These are phyloP conservation scores for Ecdyonurus torrentis DNA, from an alignment of 2,888 invertebrate species.

Conservation along the genomic window DNA sequence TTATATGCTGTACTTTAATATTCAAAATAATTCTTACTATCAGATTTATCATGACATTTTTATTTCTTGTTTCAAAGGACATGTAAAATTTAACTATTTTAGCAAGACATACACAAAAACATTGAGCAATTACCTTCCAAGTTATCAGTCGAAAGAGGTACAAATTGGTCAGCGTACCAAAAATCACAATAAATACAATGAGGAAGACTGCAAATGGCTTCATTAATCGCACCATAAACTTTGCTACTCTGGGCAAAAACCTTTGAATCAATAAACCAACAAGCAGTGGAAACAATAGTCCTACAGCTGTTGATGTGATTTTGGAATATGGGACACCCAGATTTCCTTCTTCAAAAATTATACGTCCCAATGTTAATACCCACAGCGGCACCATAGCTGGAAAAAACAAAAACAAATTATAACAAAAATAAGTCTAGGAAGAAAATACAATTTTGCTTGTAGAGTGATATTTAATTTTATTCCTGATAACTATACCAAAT, in stretches of 20 bases:
- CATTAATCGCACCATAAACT: constrained; percentile 56
- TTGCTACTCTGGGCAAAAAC: constrained; percentile 46
- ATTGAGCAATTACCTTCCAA: constrained; percentile 50
- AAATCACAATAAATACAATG: constrained; percentile 66
- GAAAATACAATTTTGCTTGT: no score
- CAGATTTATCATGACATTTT: no score
- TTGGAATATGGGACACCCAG: constrained; percentile 61
- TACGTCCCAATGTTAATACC: constrained; percentile 70
- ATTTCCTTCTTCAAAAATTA: constrained; percentile 51
- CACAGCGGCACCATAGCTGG: constrained; percentile 76
- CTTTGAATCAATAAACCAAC: constrained; percentile 51
- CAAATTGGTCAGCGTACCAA: constrained; percentile 76
- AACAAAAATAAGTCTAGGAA: no score
- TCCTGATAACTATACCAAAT: no score
- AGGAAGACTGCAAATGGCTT: constrained; percentile 69
- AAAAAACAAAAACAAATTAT: no score
- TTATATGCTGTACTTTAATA: no score
- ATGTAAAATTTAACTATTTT: constrained; percentile 5
- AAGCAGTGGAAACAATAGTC: constrained; percentile 56
- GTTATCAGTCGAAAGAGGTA: constrained; percentile 79
- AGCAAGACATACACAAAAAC: constrained; percentile 6
- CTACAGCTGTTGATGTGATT: constrained; percentile 55
- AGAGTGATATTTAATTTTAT: not conserved
- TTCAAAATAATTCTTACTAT: no score
- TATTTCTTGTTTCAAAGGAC: not conserved